These are phyloP conservation scores for Morphnarchus princeps DNA, from an alignment of 2,113 vertebrate species.

Conservation along the genomic window DNA sequence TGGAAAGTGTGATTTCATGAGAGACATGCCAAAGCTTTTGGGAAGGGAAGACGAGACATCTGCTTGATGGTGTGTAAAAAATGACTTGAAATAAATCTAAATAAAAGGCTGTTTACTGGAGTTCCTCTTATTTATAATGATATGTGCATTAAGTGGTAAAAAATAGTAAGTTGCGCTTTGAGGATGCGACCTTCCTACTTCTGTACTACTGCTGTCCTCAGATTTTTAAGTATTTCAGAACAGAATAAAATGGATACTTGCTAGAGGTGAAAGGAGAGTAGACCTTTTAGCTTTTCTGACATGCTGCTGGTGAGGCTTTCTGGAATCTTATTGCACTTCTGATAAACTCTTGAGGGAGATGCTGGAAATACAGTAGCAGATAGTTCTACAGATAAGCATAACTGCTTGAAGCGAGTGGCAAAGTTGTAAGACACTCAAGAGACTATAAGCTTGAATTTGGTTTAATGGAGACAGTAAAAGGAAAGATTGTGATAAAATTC, in stretches of 20 bases:
- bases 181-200: neutral
- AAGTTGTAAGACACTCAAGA: neutral
- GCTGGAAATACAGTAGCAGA: neutral
- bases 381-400: rapidly evolving
- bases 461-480: neutral
- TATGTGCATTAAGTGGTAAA: neutral
- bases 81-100: neutral
- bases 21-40: neutral
- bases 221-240: neutral
- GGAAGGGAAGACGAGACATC: neutral
- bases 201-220: neutral
- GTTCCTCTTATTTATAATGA: neutral
- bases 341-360: neutral
- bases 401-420: neutral
- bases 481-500: neutral
- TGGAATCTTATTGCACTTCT: neutral
- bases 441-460: neutral
- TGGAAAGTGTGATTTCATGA: neutral
- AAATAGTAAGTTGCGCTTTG: neutral
- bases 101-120: neutral
- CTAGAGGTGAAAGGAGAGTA: neutral
- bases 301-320: neutral
- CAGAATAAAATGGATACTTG: neutral
- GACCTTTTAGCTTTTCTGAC: neutral
- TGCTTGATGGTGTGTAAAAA: neutral